Percentiles rank a stretch among this genome's conserved stretches.
Conservation (phyloP, 2,113 vertebrate species). For the Aix galericulata region DNA sequence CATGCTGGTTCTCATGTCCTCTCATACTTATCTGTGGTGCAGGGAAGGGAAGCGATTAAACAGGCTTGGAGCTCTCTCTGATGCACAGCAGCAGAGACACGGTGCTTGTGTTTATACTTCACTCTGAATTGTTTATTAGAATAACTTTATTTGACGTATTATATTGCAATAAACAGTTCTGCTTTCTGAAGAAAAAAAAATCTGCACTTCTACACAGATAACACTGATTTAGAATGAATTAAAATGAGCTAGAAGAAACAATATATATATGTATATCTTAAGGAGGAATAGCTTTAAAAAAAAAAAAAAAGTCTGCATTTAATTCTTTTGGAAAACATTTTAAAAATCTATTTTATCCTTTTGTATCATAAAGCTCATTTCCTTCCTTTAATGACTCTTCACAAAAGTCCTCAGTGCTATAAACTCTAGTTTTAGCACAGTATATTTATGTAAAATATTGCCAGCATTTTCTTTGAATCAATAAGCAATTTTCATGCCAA, state of each 20-base stretch:
- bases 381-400: slow-evolving; percentile 14
- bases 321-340: neutral
- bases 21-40: too few species aligned
- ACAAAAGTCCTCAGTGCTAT: slow-evolving; percentile 6
- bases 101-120: neutral
- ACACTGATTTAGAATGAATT: neutral
- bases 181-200: neutral
- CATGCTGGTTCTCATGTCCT: neutral
- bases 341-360: slow-evolving; percentile 10
- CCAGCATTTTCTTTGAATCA: slow-evolving; percentile 30
- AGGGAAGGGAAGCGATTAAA: neutral
- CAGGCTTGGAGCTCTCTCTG: neutral
- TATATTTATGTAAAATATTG: slow-evolving; percentile 24
- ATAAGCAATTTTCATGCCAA: slow-evolving; percentile 46
- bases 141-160: neutral
- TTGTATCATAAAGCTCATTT: slow-evolving; percentile 28
- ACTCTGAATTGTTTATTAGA: neutral
- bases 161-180: neutral
- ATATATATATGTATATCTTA: slow-evolving; percentile 15
- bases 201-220: neutral
- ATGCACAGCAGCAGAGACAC: neutral
- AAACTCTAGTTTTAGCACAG: slow-evolving; percentile 35
- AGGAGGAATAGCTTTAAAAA: slow-evolving; percentile 20
- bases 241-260: neutral
- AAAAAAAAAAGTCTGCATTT: neutral